These are phyloP conservation scores for Ptyas mucosa DNA, from an alignment of 2,113 vertebrate genomes.

Conservation along the genomic window DNA sequence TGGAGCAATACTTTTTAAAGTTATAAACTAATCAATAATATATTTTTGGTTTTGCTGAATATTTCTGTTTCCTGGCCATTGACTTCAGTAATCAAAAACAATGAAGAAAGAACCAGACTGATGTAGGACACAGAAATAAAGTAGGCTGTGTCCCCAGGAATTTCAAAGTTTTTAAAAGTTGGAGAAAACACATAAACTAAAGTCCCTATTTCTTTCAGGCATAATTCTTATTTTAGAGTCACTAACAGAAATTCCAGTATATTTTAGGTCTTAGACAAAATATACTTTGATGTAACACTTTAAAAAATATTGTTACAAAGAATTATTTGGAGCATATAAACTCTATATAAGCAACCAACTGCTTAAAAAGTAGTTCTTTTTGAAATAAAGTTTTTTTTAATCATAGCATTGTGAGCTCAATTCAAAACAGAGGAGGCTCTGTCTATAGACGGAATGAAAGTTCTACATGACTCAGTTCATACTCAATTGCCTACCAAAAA, in stretches of 20 bases:
- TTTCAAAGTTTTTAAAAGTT: background rate
- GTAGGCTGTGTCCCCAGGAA: background rate
- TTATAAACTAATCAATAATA: background rate
- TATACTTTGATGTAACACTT: background rate
- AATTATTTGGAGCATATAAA: background rate
- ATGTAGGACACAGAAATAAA: background rate
- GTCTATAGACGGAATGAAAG: background rate
- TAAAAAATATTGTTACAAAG: background rate
- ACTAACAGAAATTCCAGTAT: background rate
- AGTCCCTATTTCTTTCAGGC: background rate
- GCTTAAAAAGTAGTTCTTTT: background rate
- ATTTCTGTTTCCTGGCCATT: background rate
- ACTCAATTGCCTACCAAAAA: background rate
- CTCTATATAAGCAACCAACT: no score
- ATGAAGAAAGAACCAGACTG: background rate
- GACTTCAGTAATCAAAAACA: background rate
- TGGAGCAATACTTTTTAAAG: background rate
- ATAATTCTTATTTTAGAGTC: background rate
- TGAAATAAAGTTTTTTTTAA: background rate
- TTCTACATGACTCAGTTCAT: background rate
- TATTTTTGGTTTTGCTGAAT: background rate
- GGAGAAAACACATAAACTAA: background rate
- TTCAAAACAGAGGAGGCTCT: background rate
- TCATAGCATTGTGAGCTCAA: background rate
- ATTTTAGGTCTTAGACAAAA: background rate